Evolutionary conservation across 2,888 invertebrate species (phyloP), one percentile per base, ranked within the genome.

Genomic region (Quadroppia sp.): DNA sequence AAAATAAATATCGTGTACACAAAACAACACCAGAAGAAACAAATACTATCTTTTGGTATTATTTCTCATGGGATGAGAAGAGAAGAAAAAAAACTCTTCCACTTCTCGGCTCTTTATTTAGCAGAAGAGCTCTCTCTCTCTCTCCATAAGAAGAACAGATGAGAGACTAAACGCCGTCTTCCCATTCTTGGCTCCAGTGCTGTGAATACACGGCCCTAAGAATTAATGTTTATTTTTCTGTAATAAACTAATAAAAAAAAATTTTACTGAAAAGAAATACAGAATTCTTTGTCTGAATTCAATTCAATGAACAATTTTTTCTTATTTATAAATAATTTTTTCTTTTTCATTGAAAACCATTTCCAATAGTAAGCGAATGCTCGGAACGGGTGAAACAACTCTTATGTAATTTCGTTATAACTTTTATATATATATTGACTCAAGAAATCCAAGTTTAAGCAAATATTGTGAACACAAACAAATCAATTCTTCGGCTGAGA

Each of bases 1-100:
- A 59, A 59, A 59, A 59, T 59, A 59, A 59, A 59, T 59, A 59
- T 59, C 59, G 53, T 3, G 23, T 17, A 56, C 59, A 59, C 30
- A 20, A 20, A 50, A 50, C 50, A 50, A 50, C 20, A 50, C 20
- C n/a, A 50, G 50, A 50, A 30, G 59, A 59, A 59, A 59, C 30
- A 59, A 59, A 59, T 59, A 59, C 59, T 59, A 30, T 32, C 32
- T 59, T 59, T 59, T 30, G 3, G 30, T 32, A 7, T 59, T 59
- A 59, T 59, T 59, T 59, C 59, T 59, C 59, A 6, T 17, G 59
- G 59, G 59, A 59, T 30, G 6, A 4, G 3, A n/a, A n/a, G n/a
- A n/a, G n/a, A n/a, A n/a, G n/a, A n/a, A n/a, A n/a, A n/a, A n/a
- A 6, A 13, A 3, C 50, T 20, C 50, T 50, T 3, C 20, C 20